Evolutionary conservation across 2,797 vertebrate species (phyloP).

Genomic region (Falco naumanni): DNA sequence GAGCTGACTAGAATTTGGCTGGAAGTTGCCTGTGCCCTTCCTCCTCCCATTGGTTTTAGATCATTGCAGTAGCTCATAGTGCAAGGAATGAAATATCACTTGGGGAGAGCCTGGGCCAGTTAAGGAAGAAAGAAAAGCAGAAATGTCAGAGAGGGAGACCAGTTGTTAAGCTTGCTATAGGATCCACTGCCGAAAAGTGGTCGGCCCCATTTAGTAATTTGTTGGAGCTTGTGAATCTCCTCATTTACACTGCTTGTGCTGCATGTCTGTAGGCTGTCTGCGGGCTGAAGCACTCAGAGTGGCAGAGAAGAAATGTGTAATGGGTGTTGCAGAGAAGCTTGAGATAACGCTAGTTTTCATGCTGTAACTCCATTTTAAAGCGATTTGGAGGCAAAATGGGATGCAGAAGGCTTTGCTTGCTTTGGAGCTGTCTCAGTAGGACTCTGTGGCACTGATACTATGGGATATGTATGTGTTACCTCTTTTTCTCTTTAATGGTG

Average conservation of each 20-base stretch:
- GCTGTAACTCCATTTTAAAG: background rate
- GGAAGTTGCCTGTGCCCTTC: background rate
- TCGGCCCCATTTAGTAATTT: background rate
- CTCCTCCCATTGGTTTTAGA: background rate
- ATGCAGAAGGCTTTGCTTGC: background rate
- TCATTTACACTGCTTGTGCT: background rate
- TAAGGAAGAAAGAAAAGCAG: background rate
- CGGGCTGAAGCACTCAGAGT: background rate
- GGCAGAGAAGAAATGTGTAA: background rate
- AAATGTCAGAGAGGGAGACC: background rate
- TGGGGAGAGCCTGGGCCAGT: background rate
- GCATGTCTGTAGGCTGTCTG: fast-evolving
- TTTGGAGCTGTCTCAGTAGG: background rate
- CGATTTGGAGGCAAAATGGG: background rate
- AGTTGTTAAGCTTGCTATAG: background rate
- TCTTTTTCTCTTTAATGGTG: background rate
- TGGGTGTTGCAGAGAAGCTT: background rate
- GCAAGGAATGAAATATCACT: background rate
- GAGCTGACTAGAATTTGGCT: background rate
- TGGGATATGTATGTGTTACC: background rate
- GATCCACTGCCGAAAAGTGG: background rate
- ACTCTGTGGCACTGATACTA: background rate
- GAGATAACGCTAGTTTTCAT: background rate
- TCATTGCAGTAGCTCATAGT: background rate
- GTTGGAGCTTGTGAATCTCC: background rate